Conservation (phyloP, 1,140 invertebrate species). For the Coelopa frigida region DNA sequence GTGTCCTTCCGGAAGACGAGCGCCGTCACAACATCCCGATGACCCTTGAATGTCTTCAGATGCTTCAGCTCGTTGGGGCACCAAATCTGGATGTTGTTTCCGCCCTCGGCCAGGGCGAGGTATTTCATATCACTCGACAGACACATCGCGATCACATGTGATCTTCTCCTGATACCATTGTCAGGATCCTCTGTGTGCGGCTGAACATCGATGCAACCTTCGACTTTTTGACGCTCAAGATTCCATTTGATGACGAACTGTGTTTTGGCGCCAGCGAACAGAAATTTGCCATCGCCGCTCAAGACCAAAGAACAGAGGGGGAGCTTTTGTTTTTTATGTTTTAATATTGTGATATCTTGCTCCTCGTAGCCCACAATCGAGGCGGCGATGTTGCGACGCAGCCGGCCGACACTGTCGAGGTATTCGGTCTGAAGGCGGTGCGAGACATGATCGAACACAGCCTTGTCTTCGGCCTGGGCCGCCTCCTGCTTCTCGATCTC, state of each 20-base stretch:
- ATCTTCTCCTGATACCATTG: conserved; percentile 44
- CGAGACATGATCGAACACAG: conserved; percentile 61
- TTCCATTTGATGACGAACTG: conserved; percentile 80
- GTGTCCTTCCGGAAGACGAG: conserved; percentile 78
- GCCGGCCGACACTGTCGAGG: conserved; percentile 73
- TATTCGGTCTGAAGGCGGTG: conserved; percentile 74
- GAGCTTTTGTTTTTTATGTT: conserved; percentile 66
- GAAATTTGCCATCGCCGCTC: conserved; percentile 62
- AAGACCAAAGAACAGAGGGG: conserved; percentile 77
- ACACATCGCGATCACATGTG: conserved; percentile 62
- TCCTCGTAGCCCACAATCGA: conserved; percentile 50
- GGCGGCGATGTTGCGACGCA: conserved; percentile 66
- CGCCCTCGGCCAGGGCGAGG: conserved; percentile 72
- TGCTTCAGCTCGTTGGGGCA: conserved; percentile 67
- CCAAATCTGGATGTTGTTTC: conserved; percentile 77
- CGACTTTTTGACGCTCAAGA: conserved; percentile 41
- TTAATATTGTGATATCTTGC: conserved; percentile 49
- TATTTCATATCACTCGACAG: conserved; percentile 79
- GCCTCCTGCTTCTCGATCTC: conserved; percentile 78
- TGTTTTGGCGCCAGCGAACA: conserved; percentile 85
- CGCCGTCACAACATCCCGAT: conserved; percentile 67
- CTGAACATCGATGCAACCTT: conserved; percentile 34
- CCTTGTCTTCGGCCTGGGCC: conserved; percentile 57
- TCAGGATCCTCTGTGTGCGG: conserved; percentile 49
- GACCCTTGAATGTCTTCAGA: conserved; percentile 75